These are phyloP conservation scores for Camponotus vicinus DNA, from an alignment of 1,140 invertebrate genomes.

Conservation along the genomic window DNA sequence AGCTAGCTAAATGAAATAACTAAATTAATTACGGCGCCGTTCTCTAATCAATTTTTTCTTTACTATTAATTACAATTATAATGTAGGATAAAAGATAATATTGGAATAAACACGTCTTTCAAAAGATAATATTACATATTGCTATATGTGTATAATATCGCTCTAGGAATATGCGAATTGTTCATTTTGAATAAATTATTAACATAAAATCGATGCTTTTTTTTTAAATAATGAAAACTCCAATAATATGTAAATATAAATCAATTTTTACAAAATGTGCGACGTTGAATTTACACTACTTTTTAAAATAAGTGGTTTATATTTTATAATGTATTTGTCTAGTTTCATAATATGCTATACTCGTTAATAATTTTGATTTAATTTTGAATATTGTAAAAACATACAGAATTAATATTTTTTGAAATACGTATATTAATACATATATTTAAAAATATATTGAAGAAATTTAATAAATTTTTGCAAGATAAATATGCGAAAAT, in stretches of 20 bases:
- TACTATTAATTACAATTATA: constrained; percentile 39
- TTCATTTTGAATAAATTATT: background rate
- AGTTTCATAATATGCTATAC: background rate
- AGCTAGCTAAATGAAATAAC: constrained; percentile 41
- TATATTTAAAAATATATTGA: background rate
- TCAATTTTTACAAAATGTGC: background rate
- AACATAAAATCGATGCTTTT: background rate
- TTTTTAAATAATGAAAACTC: background rate
- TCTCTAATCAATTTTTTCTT: constrained; percentile 35
- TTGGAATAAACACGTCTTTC: background rate
- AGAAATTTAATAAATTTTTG: background rate
- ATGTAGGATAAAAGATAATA: constrained; percentile 29
- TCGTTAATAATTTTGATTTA: background rate
- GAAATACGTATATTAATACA: background rate
- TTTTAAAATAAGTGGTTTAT: background rate
- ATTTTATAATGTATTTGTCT: background rate
- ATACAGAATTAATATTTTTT: background rate
- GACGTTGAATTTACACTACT: background rate
- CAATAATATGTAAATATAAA: background rate
- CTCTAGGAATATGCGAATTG: background rate
- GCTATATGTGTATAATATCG: background rate
- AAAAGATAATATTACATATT: background rate
- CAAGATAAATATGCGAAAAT: background rate
- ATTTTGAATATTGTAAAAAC: background rate
- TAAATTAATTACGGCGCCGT: constrained; percentile 31